Base-by-base conservation (phyloP, 2,113 vertebrate species). In the Trogon melanurus region DNA sequence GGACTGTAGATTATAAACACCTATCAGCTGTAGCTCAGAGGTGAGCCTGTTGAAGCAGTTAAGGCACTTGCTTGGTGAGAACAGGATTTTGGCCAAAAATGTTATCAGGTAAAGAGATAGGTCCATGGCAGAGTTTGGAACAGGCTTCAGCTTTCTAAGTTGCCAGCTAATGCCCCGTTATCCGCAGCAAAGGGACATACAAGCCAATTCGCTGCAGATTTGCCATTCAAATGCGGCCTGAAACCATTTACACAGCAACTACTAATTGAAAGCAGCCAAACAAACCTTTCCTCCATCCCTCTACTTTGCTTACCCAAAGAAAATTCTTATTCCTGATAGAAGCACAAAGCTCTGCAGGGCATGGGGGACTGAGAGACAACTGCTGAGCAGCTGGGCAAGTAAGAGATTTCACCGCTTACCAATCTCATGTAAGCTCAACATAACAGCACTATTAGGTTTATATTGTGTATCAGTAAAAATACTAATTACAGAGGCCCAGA, bases 381-480 rank as follows among this genome's bases (percentile, higher is more conserved):
- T 64, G 75, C 71, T 96, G 90, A 95, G 92, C 95, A 96, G 79
- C 84, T 96, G 91, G 89, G 91, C 27, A 22, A 95, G 56, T 41
- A 64, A 90, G 76, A 91, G 64, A 61, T 94, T 96, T 79, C 92
- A 80, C 66, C 86, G 1, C 66, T 83, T 61, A 44, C 25, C 74
- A 83, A 79, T 91, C 85, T 75, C 8, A 89, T 57, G 51, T 69
- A 92, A 91, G 69, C 86, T 69, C 57, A 75, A 47, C 50, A 48
- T 45, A 94, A 93, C 92, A 85, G 60, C 67, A 38, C 89, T 91
- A 96, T 96, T 91, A 95, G 91, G 45, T 74, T 93, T 96, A 61
- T 89, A 84, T 91, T 92, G 82, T 65, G 70, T 78, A 92, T 96
- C 94, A 93, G 73, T 95, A 92, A 97, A 95, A 97, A 92, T 44